These are phyloP conservation scores for Eremobia ochroleuca DNA, from an alignment of 2,888 invertebrate genomes.

Conservation along the genomic window DNA sequence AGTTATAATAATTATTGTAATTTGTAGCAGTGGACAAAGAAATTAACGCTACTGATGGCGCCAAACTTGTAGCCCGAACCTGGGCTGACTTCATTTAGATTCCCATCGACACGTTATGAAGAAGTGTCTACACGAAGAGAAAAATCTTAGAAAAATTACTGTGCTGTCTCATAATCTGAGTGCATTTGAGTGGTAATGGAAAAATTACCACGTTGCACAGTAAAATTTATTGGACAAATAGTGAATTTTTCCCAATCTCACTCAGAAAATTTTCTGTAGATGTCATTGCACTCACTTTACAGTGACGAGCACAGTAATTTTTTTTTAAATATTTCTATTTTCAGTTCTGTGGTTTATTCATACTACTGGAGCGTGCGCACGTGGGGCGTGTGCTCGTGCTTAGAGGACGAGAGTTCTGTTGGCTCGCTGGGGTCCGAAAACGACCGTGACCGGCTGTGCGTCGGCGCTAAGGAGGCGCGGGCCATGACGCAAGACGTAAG, in stretches of 20 bases:
- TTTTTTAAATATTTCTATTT: background rate
- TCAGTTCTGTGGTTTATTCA: slow-evolving; percentile 79
- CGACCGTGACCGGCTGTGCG: slow-evolving; percentile 64
- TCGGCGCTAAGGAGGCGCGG: slow-evolving; percentile 66
- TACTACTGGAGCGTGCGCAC: slow-evolving; percentile 82
- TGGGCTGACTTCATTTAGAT: background rate
- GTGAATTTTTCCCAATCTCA: too few relatives aligned
- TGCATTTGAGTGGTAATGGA: too few relatives aligned
- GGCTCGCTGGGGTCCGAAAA: slow-evolving; percentile 32
- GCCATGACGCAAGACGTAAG: slow-evolving; percentile 41
- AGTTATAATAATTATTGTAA: too few relatives aligned
- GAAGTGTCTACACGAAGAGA: too few relatives aligned
- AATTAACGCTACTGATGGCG: background rate
- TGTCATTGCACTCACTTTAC: too few relatives aligned
- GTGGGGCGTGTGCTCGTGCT: slow-evolving; percentile 80
- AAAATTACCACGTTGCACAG: too few relatives aligned
- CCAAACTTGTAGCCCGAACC: background rate
- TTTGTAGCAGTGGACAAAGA: too few relatives aligned
- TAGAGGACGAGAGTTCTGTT: slow-evolving; percentile 58
- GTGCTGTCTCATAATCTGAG: too few relatives aligned
- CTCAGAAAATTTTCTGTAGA: too few relatives aligned
- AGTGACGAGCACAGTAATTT: too few relatives aligned
- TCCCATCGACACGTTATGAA: background rate
- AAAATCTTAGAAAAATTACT: too few relatives aligned
- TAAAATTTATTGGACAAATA: too few relatives aligned